Base-by-base conservation (phyloP, 1,140 invertebrate species). In the Sipha flava region DNA sequence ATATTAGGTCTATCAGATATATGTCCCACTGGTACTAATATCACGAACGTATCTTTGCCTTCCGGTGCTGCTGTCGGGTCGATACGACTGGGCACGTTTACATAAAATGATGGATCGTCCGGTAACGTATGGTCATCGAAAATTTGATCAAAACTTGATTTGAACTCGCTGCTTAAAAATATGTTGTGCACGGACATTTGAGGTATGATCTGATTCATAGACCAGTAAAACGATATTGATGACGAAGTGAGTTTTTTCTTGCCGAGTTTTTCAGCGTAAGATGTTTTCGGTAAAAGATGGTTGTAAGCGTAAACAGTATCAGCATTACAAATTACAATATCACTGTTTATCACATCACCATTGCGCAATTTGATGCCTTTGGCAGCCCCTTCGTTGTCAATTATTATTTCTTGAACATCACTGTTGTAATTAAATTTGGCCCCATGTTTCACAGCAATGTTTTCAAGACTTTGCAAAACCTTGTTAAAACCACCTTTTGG, bases 291-390 rank as follows among this genome's bases (percentile, higher is more conserved):
- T 12, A 77, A 26, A 5, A 77, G 52, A 16, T 77, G 57, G 34
- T 77, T 77, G 52, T 77, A 77, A 21, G 73, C 73, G n/a, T 77
- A 77, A 18, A 77, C 6, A 7, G 59, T 31, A 43, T 77, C 73
- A 7, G 73, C 73, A 29, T 77, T 77, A 29, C 73, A 77, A 45
- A 77, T 77, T 3, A 77, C 73, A 40, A 77, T 59, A 6, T 77
- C 73, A 18, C 73, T 59, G 37, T 77, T 57, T 6, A 77, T 3
- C 3, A 77, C 52, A 26, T 57, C 73, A 12, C 73, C 73, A 18
- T 57, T 77, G 16, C 2, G 7, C 16, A 77, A 5, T 57, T 59
- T 77, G 7, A 77, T 77, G 40, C 73, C 73, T 26, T 59, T 77
- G 4, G 52, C 52, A 26, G 18, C 37, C 40, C 73, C 73, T 4